A percentile compares a stretch with the other conserved stretches of the same genome.
Evolutionary conservation across 2,888 invertebrate genomes (phyloP).

Genomic region (Phoronis australis): DNA sequence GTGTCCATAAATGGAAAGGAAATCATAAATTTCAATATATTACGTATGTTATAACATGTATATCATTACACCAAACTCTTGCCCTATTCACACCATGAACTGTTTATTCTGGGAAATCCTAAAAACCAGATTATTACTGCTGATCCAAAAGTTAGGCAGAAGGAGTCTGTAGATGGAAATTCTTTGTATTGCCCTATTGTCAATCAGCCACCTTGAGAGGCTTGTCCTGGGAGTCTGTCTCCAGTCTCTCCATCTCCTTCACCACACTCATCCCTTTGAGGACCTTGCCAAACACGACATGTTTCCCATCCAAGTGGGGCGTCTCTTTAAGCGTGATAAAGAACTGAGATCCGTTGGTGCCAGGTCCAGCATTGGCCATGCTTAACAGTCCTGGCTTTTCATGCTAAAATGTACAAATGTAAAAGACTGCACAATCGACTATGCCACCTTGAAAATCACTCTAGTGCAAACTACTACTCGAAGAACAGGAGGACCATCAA

Average conservation of each 20-base stretch:
- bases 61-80: too few relatives aligned
- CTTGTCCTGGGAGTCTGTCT: constrained; percentile 51
- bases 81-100: too few relatives aligned
- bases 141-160: too few relatives aligned
- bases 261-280: constrained; percentile 69
- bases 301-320: constrained; percentile 71
- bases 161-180: too few relatives aligned
- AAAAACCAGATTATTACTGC: too few relatives aligned
- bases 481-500: too few relatives aligned
- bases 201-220: constrained; percentile 23
- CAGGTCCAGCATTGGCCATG: constrained; percentile 50
- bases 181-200: background rate
- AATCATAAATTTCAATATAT: too few relatives aligned
- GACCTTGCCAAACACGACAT: constrained; percentile 80
- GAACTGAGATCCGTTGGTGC: constrained; percentile 51
- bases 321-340: constrained; percentile 67
- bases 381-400: constrained; percentile 41
- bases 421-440: background rate
- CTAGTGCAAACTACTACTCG: background rate
- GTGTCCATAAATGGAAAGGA: too few relatives aligned
- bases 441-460: background rate
- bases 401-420: constrained; percentile 28
- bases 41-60: too few relatives aligned
- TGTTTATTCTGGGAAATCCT: too few relatives aligned
- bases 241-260: constrained; percentile 65